Evolutionary conservation across 1,140 invertebrate genomes (phyloP).

Genomic region (Zaprionus kolodkinae): DNA sequence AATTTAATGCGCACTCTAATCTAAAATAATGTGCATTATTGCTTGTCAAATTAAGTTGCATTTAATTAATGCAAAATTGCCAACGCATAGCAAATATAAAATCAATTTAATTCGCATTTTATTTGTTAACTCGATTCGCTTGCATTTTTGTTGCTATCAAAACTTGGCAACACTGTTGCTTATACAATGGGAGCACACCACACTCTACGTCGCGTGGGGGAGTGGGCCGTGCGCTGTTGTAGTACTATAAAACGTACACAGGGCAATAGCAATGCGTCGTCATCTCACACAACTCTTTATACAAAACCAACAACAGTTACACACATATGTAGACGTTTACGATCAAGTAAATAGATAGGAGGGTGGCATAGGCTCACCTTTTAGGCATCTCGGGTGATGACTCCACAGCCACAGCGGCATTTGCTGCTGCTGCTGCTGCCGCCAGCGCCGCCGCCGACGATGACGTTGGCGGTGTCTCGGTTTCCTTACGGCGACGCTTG

Average conservation of each 20-base stretch:
- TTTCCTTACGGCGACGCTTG: conserved; percentile 81
- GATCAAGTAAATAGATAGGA: conserved; percentile 22
- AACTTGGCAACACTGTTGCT: conserved; percentile 41
- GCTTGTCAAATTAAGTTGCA: not conserved
- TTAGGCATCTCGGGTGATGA: conserved; percentile 84
- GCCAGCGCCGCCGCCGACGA: conserved; percentile 49
- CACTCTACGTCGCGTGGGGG: conserved; percentile 21
- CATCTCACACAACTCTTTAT: conserved; percentile 52
- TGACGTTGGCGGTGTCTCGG: conserved; percentile 74
- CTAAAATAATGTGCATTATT: not conserved
- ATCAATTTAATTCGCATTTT: not conserved
- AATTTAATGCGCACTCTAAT: not conserved
- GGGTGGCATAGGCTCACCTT: conserved; percentile 64
- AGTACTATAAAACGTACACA: conserved; percentile 17
- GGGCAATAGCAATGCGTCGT: conserved; percentile 60
- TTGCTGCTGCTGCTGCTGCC: conserved; percentile 38
- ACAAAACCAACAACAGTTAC: conserved; percentile 44
- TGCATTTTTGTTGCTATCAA: conserved; percentile 12
- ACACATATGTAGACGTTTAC: conserved; percentile 29
- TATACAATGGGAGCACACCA: conserved; percentile 41
- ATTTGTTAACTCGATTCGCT: conserved; percentile 1
- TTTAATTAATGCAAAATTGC: not conserved
- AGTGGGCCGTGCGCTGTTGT: conserved; percentile 7
- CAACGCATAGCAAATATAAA: too few species aligned
- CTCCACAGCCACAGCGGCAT: conserved; percentile 65